Evolutionary conservation across 2,888 invertebrate genomes (phyloP).

Genomic region (Trimorus sp.): DNA sequence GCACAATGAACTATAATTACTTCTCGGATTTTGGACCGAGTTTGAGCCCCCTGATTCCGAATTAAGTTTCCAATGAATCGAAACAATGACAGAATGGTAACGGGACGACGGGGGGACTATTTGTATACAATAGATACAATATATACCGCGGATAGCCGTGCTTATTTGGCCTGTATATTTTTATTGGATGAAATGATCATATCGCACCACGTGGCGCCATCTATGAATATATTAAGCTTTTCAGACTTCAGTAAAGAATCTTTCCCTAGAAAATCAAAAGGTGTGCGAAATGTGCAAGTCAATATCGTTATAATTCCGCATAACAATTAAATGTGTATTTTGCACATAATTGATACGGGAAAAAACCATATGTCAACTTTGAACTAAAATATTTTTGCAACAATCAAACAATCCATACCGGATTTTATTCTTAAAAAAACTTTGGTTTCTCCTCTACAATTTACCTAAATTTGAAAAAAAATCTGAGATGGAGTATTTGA

Average conservation of each 20-base stretch:
- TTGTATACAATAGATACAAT: neutral
- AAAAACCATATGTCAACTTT: too few species aligned
- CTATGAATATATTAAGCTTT: neutral
- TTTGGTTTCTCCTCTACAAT: too few species aligned
- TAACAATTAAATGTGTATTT: slow-evolving; percentile 3
- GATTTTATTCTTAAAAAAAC: too few species aligned
- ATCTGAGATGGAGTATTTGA: too few species aligned
- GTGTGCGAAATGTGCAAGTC: too few species aligned
- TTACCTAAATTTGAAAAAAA: too few species aligned
- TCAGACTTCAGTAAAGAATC: slow-evolving; percentile 1
- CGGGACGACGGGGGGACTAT: neutral
- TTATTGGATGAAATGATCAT: neutral
- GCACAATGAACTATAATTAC: too few species aligned
- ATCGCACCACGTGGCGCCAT: neutral
- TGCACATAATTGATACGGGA: slow-evolving; percentile 8
- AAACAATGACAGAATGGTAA: neutral
- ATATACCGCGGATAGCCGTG: neutral
- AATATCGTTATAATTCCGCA: neutral
- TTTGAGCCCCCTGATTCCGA: too few species aligned
- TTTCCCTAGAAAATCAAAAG: neutral
- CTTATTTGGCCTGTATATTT: neutral
- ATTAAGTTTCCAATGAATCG: neutral
- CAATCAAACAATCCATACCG: too few species aligned
- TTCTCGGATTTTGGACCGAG: too few species aligned
- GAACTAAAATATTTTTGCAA: too few species aligned